Evolutionary conservation across 2,888 invertebrate genomes (phyloP), one percentile per base, ranked within the genome.

Genomic region (Lycaena phlaeas): DNA sequence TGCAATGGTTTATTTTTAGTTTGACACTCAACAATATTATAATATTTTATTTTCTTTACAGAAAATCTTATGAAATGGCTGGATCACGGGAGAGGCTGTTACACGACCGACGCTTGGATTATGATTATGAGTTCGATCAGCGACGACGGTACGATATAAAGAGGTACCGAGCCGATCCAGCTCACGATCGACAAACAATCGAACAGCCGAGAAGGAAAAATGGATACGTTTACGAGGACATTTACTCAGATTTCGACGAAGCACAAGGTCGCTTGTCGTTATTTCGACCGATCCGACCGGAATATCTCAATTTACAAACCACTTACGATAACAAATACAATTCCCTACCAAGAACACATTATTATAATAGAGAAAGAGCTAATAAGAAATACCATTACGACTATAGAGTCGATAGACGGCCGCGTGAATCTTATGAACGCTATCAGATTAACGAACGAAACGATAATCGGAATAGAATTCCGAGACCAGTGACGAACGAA

Each of bases 211-310:
- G 68, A 55, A 59, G 82, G 27, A 81, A 72, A 52, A 82, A 84
- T 43, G 84, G 84, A 1, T 84, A 75, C 49, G 82, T 85, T 9
- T 84, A 75, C 51, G 85, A 85, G 65, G 85, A 85, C 48, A 81
- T 85, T 27, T 85, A 85, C 46, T 82, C 82, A 14, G 82, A 84
- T 49, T 84, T 79, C 49, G 84, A 84, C 37, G 84, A 82, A 57
- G 79, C 81, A 4, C 84, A 84, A 57, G 84, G 82, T 2, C 59
- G 76, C 1, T 43, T 85, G 12, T 85, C 85, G 3, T 55, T 85
- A 22, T 85, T 85, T 54, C 64, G 79, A 54, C 85, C 85, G 14
- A 85, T 85, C 43, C 68, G 79, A 57, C 84, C 84, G 1, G 85
- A 85, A 47, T 85, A 79, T 52, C 57, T 85, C 22, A 78, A 85